These are phyloP conservation scores for Schrankia costaestrigalis DNA, from an alignment of 2,888 invertebrate genomes.

Conservation along the genomic window DNA sequence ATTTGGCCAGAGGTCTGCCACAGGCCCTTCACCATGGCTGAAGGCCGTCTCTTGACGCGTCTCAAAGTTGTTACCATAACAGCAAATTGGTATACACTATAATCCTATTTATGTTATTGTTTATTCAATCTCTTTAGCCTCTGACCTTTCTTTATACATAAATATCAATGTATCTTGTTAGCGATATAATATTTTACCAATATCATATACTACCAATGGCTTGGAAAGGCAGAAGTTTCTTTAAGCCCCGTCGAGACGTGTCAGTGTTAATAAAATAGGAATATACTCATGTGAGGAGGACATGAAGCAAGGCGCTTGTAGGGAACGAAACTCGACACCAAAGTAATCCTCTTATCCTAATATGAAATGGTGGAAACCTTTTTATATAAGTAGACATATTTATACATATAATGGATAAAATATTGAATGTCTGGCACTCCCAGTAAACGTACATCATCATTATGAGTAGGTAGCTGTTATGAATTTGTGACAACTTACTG, in stretches of 20 bases:
- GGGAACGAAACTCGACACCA: constrained; percentile 44
- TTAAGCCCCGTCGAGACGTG: constrained; percentile 22
- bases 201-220: constrained; percentile 20
- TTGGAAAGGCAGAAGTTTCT: constrained; percentile 13
- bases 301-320: constrained; percentile 22
- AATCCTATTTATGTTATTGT: too few relatives aligned
- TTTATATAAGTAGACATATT: constrained; percentile 36
- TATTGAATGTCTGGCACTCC: constrained; percentile 25
- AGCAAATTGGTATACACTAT: too few relatives aligned
- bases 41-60: too few relatives aligned
- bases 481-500: constrained; percentile 14
- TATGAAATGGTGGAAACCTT: constrained; percentile 56
- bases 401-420: too few relatives aligned
- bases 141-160: too few relatives aligned
- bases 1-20: too few relatives aligned
- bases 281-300: constrained; percentile 21
- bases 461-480: constrained; percentile 14
- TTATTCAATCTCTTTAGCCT: too few relatives aligned
- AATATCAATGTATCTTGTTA: too few relatives aligned
- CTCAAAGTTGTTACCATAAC: too few relatives aligned
- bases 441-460: constrained; percentile 16
- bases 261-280: constrained; percentile 33
- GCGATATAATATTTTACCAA: constrained; percentile 18
- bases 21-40: too few relatives aligned
- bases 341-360: constrained; percentile 65